Evolutionary conservation across 2,113 vertebrate genomes (phyloP).

Genomic region (Paramisgurnus dabryanus): DNA sequence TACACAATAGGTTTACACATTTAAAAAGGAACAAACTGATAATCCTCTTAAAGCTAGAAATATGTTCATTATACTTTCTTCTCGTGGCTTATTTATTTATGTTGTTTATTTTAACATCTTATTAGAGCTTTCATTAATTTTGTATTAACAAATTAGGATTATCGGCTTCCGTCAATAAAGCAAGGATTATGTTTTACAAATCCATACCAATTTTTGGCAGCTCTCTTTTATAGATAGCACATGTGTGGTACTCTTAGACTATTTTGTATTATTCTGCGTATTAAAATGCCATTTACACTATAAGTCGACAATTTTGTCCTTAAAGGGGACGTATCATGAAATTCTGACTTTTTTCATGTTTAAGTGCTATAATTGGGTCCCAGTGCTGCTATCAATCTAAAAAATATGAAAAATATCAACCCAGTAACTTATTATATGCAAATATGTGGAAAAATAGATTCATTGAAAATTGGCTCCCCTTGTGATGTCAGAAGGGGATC

Average conservation of each 20-base stretch:
- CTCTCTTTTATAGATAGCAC: background rate
- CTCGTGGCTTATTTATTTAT: background rate
- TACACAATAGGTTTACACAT: conserved; percentile 1
- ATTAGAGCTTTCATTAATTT: too few species aligned
- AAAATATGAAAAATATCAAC: background rate
- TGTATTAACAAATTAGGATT: too few species aligned
- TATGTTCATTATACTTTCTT: background rate
- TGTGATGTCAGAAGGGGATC: too few species aligned
- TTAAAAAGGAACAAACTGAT: background rate
- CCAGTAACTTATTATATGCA: too few species aligned
- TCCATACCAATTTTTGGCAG: background rate
- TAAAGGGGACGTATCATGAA: too few species aligned
- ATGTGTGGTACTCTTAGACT: background rate
- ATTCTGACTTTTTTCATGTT: too few species aligned
- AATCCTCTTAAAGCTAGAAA: too few species aligned
- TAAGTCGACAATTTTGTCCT: background rate
- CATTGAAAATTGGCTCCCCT: too few species aligned
- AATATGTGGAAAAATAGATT: too few species aligned
- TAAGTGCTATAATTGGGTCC: too few species aligned
- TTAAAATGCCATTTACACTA: background rate
- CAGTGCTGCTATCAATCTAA: background rate
- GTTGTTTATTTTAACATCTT: background rate
- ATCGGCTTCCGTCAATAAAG: too few species aligned
- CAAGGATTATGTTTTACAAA: background rate
- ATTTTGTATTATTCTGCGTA: background rate